Evolutionary conservation across 2,797 vertebrate genomes (phyloP).

Genomic region (Eulemur rubriventer): DNA sequence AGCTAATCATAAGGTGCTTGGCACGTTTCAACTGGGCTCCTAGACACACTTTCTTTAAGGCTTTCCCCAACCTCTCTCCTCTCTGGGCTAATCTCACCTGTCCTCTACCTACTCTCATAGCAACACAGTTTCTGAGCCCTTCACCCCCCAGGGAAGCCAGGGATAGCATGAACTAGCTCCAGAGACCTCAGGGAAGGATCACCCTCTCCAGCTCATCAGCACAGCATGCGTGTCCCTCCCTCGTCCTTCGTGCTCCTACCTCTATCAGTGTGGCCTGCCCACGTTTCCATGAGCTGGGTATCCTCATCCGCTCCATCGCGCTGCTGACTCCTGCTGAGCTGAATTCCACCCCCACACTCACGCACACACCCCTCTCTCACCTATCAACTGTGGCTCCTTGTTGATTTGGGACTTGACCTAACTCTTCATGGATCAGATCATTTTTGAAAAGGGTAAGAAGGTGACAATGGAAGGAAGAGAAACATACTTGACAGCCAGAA

Average conservation of each 20-base stretch:
- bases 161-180: neutral
- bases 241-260: neutral
- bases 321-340: neutral
- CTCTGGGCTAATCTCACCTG: neutral
- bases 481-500: slow-evolving; percentile 39
- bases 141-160: neutral
- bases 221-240: neutral
- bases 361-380: neutral
- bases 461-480: neutral
- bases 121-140: neutral
- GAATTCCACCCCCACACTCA: neutral
- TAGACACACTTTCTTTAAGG: neutral
- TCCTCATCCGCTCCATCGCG: neutral
- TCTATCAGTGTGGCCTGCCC: neutral
- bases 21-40: neutral
- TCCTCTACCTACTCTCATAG: neutral
- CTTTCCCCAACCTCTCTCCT: neutral
- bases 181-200: neutral
- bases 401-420: slow-evolving; percentile 33
- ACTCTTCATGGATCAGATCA: slow-evolving; percentile 31
- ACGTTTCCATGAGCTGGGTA: neutral
- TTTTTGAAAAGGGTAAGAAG: slow-evolving; percentile 58
- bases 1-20: neutral
- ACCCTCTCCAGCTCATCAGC: neutral
- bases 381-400: neutral